Conservation (phyloP, 2,797 vertebrate species). For the Masticophis lateralis region DNA sequence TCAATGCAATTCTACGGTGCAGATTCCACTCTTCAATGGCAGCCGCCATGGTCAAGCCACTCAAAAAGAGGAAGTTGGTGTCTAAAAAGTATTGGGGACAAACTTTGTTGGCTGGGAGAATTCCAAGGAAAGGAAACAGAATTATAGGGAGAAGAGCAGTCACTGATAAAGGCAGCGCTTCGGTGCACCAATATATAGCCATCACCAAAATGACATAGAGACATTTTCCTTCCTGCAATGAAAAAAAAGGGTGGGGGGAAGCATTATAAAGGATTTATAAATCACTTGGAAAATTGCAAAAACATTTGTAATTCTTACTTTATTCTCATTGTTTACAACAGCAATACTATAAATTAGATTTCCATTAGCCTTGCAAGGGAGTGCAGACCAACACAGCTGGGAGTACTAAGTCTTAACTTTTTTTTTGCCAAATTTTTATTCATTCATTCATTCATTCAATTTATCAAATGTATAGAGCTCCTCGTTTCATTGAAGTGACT, state of each 20-base stretch:
- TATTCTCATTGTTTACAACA: not conserved
- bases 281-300: not conserved
- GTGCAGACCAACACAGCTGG: not conserved
- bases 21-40: slow-evolving; percentile 97
- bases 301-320: not conserved
- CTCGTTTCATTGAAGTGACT: not conserved
- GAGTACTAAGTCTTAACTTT: not conserved
- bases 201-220: slow-evolving; percentile 92
- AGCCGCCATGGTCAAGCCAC: slow-evolving; percentile 91
- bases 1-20: slow-evolving; percentile 91
- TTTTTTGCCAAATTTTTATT: not conserved
- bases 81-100: slow-evolving; percentile 95
- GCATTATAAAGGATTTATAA: not conserved
- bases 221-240: slow-evolving; percentile 90
- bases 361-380: not conserved
- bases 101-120: slow-evolving; percentile 86
- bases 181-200: slow-evolving; percentile 94
- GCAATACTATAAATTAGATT: not conserved
- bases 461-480: not conserved
- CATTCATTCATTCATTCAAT: too few relatives aligned
- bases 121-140: slow-evolving; percentile 90
- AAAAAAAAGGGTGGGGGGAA: accelerated
- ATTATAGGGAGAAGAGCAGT: slow-evolving; percentile 91
- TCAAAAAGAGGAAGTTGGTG: slow-evolving; percentile 96
- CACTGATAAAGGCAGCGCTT: slow-evolving; percentile 91